phyloP scores from a whole-genome alignment of 53 echinoderm and acorn worm species.

The Astropecten irregularis region DNA sequence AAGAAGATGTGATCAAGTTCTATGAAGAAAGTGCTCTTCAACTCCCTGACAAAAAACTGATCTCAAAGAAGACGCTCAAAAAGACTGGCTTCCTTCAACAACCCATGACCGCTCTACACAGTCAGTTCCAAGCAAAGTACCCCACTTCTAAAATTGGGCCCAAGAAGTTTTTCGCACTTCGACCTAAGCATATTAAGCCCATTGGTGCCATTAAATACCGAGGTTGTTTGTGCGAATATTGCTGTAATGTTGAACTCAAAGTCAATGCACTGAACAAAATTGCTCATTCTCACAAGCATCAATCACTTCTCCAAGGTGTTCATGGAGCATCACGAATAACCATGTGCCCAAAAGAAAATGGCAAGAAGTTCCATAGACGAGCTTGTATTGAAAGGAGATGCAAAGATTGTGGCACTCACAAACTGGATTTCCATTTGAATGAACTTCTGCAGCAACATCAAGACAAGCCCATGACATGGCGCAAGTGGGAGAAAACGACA shows the following conservation, averaged over 20 bases:
- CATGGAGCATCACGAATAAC: not conserved
- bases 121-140: not conserved
- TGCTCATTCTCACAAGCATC: not conserved
- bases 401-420: not conserved
- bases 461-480: not conserved
- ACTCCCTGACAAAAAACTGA: slow-evolving; percentile 8
- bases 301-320: not conserved
- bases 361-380: not conserved
- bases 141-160: not conserved
- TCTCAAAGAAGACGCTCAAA: not conserved
- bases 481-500: not conserved
- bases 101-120: not conserved
- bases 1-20: not conserved
- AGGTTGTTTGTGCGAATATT: slow-evolving; percentile 16
- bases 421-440: not conserved
- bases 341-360: not conserved
- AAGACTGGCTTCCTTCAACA: slow-evolving; percentile 16
- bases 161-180: not conserved
- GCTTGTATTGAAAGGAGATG: not conserved
- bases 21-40: not conserved
- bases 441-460: not conserved
- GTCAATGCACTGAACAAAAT: not conserved
- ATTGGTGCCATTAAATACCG: not conserved
- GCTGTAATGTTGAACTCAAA: not conserved
- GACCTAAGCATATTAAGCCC: not conserved